Percentiles rank a stretch among this genome's conserved stretches.
Conservation (phyloP, 2,888 invertebrate species). For the Deilephila porcellus region DNA sequence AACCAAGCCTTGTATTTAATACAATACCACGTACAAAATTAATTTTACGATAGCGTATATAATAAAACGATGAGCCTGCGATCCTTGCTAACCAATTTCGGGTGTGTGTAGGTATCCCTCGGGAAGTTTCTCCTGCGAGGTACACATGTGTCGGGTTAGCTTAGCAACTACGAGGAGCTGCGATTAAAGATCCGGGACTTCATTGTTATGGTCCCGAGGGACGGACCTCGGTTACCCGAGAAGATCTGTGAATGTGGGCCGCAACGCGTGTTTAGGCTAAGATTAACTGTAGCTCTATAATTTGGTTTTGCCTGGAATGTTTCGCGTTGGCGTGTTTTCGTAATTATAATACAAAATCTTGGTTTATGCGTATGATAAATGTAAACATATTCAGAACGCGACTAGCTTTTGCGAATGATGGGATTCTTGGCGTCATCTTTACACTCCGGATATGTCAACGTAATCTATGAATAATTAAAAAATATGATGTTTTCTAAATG, state of each 20-base stretch:
- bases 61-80: not conserved
- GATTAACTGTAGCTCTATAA: slow-evolving; percentile 11
- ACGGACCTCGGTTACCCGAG: not conserved
- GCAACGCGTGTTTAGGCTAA: not conserved
- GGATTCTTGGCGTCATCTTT: not conserved
- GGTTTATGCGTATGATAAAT: not conserved
- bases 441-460: not conserved
- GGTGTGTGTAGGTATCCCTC: not conserved
- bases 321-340: not conserved
- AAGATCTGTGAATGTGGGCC: not conserved
- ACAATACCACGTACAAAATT: no score
- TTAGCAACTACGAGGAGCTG: slow-evolving; percentile 9
- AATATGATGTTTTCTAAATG: no score
- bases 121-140: not conserved
- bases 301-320: not conserved
- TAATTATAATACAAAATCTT: not conserved
- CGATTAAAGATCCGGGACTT: slow-evolving; percentile 25
- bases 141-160: slow-evolving; percentile 1
- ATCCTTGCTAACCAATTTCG: slow-evolving; percentile 4
- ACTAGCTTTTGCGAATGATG: not conserved
- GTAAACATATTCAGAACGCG: not conserved
- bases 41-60: not conserved
- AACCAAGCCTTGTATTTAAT: no score
- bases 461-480: not conserved
- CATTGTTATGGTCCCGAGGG: slow-evolving; percentile 20